phyloP scores from a whole-genome alignment of 2,888 invertebrate genomes.

The Glaucopsyche alexis region DNA sequence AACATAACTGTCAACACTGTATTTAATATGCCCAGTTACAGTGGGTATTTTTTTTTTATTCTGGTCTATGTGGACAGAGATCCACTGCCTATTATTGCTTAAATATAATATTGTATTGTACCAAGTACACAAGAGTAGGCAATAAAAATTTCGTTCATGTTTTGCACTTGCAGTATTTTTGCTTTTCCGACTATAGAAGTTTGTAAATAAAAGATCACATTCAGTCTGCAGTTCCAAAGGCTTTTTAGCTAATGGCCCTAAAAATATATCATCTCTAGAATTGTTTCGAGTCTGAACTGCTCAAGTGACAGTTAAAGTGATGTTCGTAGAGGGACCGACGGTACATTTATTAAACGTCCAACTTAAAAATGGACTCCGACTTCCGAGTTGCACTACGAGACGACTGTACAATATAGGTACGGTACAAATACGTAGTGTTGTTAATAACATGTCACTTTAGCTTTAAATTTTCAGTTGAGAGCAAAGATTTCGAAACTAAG shows the following conservation, averaged over 20 bases:
- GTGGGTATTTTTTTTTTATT: too few relatives aligned
- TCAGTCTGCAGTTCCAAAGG: constrained; percentile 54
- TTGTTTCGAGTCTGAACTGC: constrained; percentile 70
- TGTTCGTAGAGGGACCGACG: constrained; percentile 54
- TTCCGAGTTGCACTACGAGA: neutral
- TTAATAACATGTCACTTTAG: neutral
- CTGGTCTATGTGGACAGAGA: too few relatives aligned
- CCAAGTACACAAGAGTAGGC: neutral
- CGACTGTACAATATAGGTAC: neutral
- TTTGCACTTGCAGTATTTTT: neutral
- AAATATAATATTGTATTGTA: too few relatives aligned
- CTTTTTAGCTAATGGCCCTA: constrained; percentile 73
- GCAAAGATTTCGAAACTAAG: neutral
- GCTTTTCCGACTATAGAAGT: constrained; percentile 23
- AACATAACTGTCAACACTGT: too few relatives aligned
- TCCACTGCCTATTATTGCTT: too few relatives aligned
- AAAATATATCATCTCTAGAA: constrained; percentile 76
- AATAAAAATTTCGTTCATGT: neutral
- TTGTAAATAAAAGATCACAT: constrained; percentile 62
- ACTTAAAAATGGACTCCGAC: constrained; percentile 38
- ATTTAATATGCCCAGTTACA: too few relatives aligned
- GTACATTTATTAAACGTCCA: constrained; percentile 66
- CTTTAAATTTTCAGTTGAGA: neutral
- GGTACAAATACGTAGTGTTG: neutral
- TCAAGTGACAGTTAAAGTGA: constrained; percentile 63